Conservation (phyloP, 2,797 vertebrate species). For the Oreortyx pictus region DNA sequence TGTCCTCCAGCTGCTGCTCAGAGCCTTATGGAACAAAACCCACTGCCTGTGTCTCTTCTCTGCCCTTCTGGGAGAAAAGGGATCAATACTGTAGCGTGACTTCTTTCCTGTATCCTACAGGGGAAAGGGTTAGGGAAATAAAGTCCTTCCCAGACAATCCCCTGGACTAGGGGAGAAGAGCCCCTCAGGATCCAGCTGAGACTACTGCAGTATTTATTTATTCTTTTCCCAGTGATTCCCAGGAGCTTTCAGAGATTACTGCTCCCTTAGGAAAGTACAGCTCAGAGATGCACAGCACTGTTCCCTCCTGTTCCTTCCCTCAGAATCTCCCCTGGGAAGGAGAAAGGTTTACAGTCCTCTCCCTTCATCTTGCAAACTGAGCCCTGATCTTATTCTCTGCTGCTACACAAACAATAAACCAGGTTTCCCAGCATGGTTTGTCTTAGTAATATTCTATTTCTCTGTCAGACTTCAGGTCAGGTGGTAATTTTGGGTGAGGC, state of each 20-base stretch:
- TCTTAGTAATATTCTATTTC: constrained; percentile 27
- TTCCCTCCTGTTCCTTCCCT: background rate
- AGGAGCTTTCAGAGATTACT: background rate
- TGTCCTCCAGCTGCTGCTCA: background rate
- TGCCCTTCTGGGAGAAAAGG: background rate
- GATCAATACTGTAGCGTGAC: background rate
- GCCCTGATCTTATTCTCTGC: background rate
- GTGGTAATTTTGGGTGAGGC: constrained; percentile 40
- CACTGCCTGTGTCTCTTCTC: background rate
- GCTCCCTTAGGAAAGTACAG: background rate
- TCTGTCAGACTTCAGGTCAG: constrained; percentile 17
- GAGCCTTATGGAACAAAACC: background rate
- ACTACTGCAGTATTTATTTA: background rate
- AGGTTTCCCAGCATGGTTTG: background rate
- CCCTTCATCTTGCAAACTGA: background rate
- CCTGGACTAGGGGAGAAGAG: background rate
- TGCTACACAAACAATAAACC: constrained; percentile 17
- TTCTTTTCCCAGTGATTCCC: background rate
- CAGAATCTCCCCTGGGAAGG: background rate
- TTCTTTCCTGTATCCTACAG: background rate
- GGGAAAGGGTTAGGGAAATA: background rate
- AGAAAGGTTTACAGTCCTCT: background rate
- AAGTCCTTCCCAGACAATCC: background rate
- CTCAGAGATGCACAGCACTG: background rate
- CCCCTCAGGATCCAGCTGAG: background rate